These are phyloP conservation scores for Nyctalus aviator DNA, from an alignment of 2,797 vertebrate species.

Conservation along the genomic window DNA sequence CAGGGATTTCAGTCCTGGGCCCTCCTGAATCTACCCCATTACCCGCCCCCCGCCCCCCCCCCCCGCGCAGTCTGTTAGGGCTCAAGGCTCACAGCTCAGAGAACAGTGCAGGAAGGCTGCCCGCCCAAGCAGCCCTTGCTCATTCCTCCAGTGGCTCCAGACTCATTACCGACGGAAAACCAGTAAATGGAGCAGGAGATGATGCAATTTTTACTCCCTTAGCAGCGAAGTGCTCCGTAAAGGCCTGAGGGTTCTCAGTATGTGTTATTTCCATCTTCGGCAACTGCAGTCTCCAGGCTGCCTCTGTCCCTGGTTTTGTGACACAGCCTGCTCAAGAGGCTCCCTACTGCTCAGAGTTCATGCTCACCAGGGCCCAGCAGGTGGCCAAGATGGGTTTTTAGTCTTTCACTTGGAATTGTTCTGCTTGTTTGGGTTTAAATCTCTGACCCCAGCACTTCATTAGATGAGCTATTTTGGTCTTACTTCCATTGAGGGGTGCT, in stretches of 20 bases:
- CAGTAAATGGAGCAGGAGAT: slow-evolving; percentile 77
- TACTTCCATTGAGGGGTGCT: slow-evolving; percentile 74
- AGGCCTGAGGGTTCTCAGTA: slow-evolving; percentile 63
- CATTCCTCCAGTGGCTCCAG: slow-evolving; percentile 59
- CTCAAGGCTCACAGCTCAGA: neutral
- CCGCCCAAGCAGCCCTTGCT: neutral
- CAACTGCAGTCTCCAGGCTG: slow-evolving; percentile 16
- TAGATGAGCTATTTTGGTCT: slow-evolving; percentile 80
- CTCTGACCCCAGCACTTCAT: slow-evolving; percentile 75
- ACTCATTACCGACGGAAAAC: slow-evolving; percentile 63
- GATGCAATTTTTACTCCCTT: slow-evolving; percentile 72
- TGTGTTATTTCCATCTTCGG: slow-evolving; percentile 61
- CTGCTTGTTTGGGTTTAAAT: slow-evolving; percentile 79
- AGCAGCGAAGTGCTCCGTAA: slow-evolving; percentile 49
- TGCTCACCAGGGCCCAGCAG: slow-evolving; percentile 67
- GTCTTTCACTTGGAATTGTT: slow-evolving; percentile 69
- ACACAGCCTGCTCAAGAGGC: slow-evolving; percentile 40
- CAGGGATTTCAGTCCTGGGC: neutral
- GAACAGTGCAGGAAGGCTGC: neutral
- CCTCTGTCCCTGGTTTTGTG: slow-evolving; percentile 67
- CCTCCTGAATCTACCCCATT: neutral
- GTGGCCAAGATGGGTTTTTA: slow-evolving; percentile 46
- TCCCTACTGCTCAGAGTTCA: slow-evolving; percentile 59
- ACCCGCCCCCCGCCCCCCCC: rapidly evolving
- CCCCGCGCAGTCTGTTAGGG: neutral